A percentile compares a stretch with the other conserved stretches of the same genome.
These are phyloP conservation scores for Hyphantria cunea DNA, from an alignment of 1,140 invertebrate species.

Conservation along the genomic window DNA sequence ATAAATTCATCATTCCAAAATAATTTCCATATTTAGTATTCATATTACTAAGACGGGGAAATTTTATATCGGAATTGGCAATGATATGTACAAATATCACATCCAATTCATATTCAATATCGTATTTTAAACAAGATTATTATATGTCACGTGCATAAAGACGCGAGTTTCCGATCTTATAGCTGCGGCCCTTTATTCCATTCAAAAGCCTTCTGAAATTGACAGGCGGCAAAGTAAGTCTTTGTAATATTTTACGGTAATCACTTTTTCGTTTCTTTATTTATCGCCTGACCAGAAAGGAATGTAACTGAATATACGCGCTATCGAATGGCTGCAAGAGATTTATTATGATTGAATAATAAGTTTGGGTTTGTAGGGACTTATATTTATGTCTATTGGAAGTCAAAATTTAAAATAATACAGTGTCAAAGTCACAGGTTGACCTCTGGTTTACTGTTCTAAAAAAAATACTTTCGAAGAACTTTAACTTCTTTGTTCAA, in stretches of 20 bases:
- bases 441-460: too few species aligned
- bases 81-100: too few species aligned
- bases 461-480: too few species aligned
- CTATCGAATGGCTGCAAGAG: constrained; percentile 5
- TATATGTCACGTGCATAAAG: not conserved
- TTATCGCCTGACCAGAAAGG: constrained; percentile 18
- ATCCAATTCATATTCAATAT: not conserved
- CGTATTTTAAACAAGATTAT: not conserved
- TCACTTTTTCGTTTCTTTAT: constrained; percentile 5
- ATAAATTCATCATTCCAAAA: too few species aligned
- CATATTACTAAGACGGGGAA: too few species aligned
- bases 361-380: not conserved
- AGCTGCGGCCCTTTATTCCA: not conserved
- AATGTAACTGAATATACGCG: constrained; percentile 6
- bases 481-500: too few species aligned
- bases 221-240: constrained; percentile 15
- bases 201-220: constrained; percentile 13
- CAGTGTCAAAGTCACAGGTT: too few species aligned
- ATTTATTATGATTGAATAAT: constrained; percentile 16
- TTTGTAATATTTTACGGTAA: constrained; percentile 24
- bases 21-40: too few species aligned
- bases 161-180: not conserved
- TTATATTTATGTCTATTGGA: too few species aligned
- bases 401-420: too few species aligned
- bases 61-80: too few species aligned